Percentiles rank a stretch among this genome's conserved stretches.
Evolutionary conservation across 2,888 invertebrate genomes (phyloP).

Genomic region (Neocrepidodera transversa): DNA sequence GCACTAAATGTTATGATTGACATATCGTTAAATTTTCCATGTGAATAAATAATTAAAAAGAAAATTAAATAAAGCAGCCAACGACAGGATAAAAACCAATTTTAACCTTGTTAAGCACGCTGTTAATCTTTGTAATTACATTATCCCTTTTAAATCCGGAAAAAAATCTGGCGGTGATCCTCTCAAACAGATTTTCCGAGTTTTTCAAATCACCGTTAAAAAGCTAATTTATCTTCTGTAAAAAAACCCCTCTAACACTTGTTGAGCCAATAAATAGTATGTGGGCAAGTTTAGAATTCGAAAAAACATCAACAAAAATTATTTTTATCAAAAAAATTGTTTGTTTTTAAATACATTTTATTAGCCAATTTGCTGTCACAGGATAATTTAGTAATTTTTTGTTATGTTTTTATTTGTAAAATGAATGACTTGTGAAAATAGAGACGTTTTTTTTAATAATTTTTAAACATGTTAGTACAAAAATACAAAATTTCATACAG

Average conservation of each 20-base stretch:
- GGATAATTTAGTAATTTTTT: too few relatives aligned
- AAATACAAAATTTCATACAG: too few relatives aligned
- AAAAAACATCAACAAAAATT: too few relatives aligned
- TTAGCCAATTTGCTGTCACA: too few relatives aligned
- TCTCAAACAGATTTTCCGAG: constrained; percentile 43
- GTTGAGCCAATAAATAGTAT: constrained; percentile 47
- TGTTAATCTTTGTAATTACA: constrained; percentile 35
- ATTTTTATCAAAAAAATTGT: too few relatives aligned
- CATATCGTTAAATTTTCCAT: not conserved
- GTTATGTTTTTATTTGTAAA: too few relatives aligned
- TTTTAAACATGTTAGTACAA: too few relatives aligned
- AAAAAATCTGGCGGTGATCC: constrained; percentile 40
- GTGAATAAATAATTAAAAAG: constrained; percentile 18
- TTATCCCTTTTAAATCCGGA: constrained; percentile 36
- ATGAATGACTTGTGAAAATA: too few relatives aligned
- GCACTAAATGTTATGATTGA: not conserved
- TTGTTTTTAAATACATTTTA: too few relatives aligned
- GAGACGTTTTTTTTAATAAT: too few relatives aligned
- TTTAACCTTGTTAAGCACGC: constrained; percentile 29
- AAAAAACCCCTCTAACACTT: constrained; percentile 47
- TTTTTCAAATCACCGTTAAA: constrained; percentile 44
- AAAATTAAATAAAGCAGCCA: constrained; percentile 21
- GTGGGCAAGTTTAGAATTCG: constrained; percentile 20
- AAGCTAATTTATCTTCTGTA: constrained; percentile 47
- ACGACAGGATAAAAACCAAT: constrained; percentile 26